Evolutionary conservation across 2,888 invertebrate genomes (phyloP), one percentile per base, ranked within the genome.

Genomic region (Coecobrya sp.): DNA sequence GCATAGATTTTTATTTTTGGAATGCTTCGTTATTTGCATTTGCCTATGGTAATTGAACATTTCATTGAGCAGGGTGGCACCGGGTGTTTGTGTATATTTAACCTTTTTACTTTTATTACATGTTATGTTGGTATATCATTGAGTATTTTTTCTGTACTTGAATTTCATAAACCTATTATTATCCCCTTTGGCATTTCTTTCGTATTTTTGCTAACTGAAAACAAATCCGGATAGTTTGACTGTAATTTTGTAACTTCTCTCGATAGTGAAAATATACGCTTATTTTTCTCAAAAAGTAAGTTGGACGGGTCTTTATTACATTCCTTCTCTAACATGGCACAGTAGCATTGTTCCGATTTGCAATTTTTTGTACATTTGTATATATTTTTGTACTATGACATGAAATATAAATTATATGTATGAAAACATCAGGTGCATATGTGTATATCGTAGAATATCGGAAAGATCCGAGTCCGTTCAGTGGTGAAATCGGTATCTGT

Each of bases 381-480:
- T 36, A 36, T 70, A 68, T n/a, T n/a, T n/a, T n/a, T 19, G n/a
- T 2, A 16, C 2, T 59, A 59, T 22, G n/a, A 19, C n/a, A 16
- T 59, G 19, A 16, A 59, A 19, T n/a, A 59, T 19, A 19, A 19
- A 19, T 59, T 3, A 3, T n/a, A 59, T 36, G n/a, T 59, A 22
- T 59, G 52, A 52, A 52, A 52, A 22, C n/a, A 59, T 59, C n/a
- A 59, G n/a, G 59, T 59, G 10, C 22, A 22, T 59, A 19, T 59
- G 59, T 22, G 36, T 36, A 19, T 70, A 36, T 70, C 70, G 70
- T n/a, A 36, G 70, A 36, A 70, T 70, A 70, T 36, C 70, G 70
- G 70, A 70, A 70, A 70, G 70, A 70, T 70, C 70, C 70, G 70
- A 70, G 5, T 19, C 70, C 70, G 10, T 70, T 36, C 70, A 70